phyloP scores from a whole-genome alignment of 2,888 invertebrate species.

The Atherix ibis region DNA sequence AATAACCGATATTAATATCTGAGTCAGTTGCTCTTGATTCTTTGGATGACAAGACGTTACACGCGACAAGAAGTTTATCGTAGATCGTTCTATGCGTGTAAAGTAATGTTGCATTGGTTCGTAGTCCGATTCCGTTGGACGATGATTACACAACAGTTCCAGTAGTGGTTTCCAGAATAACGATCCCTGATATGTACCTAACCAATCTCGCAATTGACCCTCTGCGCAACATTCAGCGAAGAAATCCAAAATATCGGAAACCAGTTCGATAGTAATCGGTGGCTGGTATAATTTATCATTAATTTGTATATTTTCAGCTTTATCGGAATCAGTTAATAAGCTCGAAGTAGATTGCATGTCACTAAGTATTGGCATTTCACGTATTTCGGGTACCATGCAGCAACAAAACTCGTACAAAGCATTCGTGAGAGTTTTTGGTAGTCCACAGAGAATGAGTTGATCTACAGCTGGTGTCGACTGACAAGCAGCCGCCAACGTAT shows the following conservation, averaged over 20 bases:
- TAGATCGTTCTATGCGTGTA: slow-evolving; percentile 53
- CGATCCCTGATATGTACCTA: slow-evolving; percentile 62
- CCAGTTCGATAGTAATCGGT: slow-evolving; percentile 41
- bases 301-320: slow-evolving; percentile 22
- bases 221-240: slow-evolving; percentile 68
- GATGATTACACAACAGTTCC: slow-evolving; percentile 52
- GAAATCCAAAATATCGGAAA: slow-evolving; percentile 58
- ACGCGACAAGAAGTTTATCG: slow-evolving; percentile 66
- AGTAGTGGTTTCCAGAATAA: slow-evolving; percentile 77
- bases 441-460: slow-evolving; percentile 59
- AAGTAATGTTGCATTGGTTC: slow-evolving; percentile 32
- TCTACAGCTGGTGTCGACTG: slow-evolving; percentile 64
- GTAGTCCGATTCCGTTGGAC: slow-evolving; percentile 25
- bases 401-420: slow-evolving; percentile 40
- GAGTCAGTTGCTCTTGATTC: slow-evolving; percentile 71
- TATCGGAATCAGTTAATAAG: slow-evolving; percentile 35
- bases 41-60: slow-evolving; percentile 70
- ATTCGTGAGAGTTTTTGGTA: slow-evolving; percentile 46
- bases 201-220: slow-evolving; percentile 72
- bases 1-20: slow-evolving; percentile 41
- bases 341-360: slow-evolving; percentile 3
- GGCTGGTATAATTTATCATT: slow-evolving; percentile 21
- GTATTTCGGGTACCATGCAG: slow-evolving; percentile 18
- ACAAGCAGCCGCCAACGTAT: slow-evolving; percentile 63
- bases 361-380: slow-evolving; percentile 13